Conservation (phyloP, 2,797 vertebrate species). For the Nyctibius grandis region DNA sequence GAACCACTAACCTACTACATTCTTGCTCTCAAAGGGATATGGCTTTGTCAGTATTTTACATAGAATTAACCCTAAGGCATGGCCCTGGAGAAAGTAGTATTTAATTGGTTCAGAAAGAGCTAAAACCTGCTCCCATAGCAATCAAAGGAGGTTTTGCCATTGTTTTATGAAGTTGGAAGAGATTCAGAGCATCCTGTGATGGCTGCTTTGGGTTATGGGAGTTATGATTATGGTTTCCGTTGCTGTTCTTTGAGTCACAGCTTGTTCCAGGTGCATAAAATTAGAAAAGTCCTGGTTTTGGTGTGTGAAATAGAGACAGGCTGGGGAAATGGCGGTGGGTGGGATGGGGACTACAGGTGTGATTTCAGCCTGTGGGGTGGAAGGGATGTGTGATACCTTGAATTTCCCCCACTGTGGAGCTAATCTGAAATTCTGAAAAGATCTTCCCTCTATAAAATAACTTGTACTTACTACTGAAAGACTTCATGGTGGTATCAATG, state of each 20-base stretch:
- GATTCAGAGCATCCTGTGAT: neutral
- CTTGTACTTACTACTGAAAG: neutral
- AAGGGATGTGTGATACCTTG: neutral
- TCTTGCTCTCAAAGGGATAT: neutral
- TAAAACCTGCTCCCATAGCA: neutral
- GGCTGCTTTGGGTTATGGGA: slow-evolving; percentile 13
- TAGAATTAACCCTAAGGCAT: neutral
- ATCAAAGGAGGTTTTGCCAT: neutral
- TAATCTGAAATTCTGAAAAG: neutral
- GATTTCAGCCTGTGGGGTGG: neutral
- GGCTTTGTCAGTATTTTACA: neutral
- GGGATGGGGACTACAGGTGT: neutral
- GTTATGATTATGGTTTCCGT: neutral
- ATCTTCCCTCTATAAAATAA: neutral
- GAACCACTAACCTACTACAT: neutral
- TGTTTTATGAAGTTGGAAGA: neutral
- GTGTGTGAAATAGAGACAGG: neutral
- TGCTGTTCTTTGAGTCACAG: neutral
- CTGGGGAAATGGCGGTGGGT: neutral
- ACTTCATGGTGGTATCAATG: neutral
- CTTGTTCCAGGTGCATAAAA: neutral
- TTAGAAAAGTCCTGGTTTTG: neutral
- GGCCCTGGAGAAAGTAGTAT: neutral
- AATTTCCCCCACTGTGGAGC: neutral
- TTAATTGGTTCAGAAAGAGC: neutral